A percentile compares a stretch with the other conserved stretches of the same genome.
Evolutionary conservation across 2,797 vertebrate species (phyloP).

Genomic region (Adelosebastes latens): DNA sequence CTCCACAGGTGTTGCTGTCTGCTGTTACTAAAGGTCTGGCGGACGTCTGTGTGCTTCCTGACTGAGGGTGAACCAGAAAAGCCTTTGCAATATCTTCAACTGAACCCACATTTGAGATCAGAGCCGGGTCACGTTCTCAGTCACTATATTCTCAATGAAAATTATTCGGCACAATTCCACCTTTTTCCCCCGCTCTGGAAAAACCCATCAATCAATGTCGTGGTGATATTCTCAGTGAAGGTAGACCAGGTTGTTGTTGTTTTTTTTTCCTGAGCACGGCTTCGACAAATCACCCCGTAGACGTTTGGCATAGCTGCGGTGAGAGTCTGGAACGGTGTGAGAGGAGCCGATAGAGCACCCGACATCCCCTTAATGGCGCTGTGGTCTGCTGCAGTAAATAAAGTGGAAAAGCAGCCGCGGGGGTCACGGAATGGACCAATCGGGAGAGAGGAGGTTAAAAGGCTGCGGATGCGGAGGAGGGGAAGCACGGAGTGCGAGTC

Average conservation of each 20-base stretch:
- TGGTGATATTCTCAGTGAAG: slow-evolving; percentile 42
- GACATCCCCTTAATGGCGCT: slow-evolving; percentile 66
- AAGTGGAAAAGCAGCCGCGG: slow-evolving; percentile 73
- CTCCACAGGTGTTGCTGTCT: slow-evolving; percentile 68
- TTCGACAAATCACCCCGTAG: slow-evolving; percentile 64
- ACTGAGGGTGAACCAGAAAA: slow-evolving; percentile 20
- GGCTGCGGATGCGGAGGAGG: slow-evolving; percentile 17
- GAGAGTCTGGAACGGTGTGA: slow-evolving; percentile 54
- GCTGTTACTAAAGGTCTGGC: slow-evolving; percentile 19
- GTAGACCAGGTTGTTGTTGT: slow-evolving; percentile 49
- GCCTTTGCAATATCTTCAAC: slow-evolving; percentile 25
- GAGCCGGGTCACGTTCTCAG: slow-evolving; percentile 5
- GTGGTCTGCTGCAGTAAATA: slow-evolving; percentile 76
- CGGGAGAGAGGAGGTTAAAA: slow-evolving; percentile 44
- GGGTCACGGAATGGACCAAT: slow-evolving; percentile 57
- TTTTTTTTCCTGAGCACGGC: slow-evolving; percentile 36
- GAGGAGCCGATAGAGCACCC: slow-evolving; percentile 49
- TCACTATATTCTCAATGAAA: slow-evolving; percentile 36
- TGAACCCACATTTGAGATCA: slow-evolving; percentile 22
- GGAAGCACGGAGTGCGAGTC: slow-evolving; percentile 8
- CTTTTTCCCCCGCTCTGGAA: slow-evolving; percentile 32
- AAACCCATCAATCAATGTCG: slow-evolving; percentile 58
- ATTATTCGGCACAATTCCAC: slow-evolving; percentile 27
- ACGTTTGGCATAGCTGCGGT: slow-evolving; percentile 69
- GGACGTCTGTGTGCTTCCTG: slow-evolving; percentile 43